These are phyloP conservation scores for Aspiorhynchus laticeps DNA, from an alignment of 2,113 vertebrate species.

Conservation along the genomic window DNA sequence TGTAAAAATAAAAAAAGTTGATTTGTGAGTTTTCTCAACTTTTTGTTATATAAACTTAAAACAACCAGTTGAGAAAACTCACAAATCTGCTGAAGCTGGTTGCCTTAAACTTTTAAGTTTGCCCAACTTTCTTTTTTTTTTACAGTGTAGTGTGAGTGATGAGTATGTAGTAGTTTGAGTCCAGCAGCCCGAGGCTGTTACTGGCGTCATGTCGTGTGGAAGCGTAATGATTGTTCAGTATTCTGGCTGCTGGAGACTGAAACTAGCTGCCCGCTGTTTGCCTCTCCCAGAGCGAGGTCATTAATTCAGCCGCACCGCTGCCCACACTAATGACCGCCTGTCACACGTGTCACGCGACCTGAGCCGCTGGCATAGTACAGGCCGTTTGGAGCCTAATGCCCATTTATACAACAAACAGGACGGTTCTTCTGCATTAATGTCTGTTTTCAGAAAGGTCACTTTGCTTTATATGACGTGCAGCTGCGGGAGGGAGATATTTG, in stretches of 20 bases:
- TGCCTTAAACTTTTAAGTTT: no score
- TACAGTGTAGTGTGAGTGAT: neutral
- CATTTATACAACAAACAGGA: neutral
- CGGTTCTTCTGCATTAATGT: neutral
- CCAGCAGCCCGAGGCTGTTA: neutral
- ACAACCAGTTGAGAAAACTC: no score
- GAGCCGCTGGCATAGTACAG: neutral
- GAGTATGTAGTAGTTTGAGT: neutral
- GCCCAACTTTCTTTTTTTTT: no score
- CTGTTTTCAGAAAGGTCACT: neutral
- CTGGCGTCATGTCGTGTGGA: neutral
- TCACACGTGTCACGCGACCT: neutral
- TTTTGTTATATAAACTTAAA: no score
- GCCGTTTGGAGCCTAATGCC: neutral
- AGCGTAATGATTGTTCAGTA: neutral
- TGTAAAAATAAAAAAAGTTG: no score
- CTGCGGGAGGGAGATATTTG: neutral
- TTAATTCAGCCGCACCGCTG: slow-evolving; percentile 67
- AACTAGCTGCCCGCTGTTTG: slow-evolving; percentile 59
- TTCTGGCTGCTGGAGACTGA: slow-evolving; percentile 9
- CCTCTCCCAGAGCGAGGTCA: slow-evolving; percentile 66
- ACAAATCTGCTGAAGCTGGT: no score
- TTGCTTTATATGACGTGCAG: neutral
- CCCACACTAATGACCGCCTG: slow-evolving; percentile 63
- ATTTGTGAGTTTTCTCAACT: no score